phyloP scores from a whole-genome alignment of 2,888 invertebrate species.

The Dysmachus trigonus region DNA sequence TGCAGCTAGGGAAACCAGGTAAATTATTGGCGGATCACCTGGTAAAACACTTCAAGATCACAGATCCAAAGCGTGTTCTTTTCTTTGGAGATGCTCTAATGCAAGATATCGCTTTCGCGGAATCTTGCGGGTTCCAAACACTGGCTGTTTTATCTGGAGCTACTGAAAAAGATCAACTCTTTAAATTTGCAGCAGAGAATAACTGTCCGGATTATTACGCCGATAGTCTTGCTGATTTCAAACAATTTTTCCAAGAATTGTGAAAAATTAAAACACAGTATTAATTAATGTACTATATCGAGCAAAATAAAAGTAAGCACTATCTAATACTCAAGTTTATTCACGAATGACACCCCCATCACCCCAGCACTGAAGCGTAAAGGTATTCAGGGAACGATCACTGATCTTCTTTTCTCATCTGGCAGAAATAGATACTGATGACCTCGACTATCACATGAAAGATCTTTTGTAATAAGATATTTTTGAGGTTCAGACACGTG shows the following conservation, averaged over 20 bases:
- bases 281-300: background rate
- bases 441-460: background rate
- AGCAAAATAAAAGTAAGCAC: background rate
- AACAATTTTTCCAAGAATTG: slow-evolving; percentile 52
- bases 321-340: background rate
- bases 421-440: background rate
- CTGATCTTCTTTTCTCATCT: background rate
- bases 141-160: slow-evolving; percentile 74
- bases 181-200: background rate
- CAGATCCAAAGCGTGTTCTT: slow-evolving; percentile 73
- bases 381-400: background rate
- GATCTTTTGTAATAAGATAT: background rate
- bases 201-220: slow-evolving; percentile 58
- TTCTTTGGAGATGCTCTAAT: slow-evolving; percentile 87
- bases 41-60: slow-evolving; percentile 62
- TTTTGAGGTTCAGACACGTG: background rate
- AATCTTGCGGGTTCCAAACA: slow-evolving; percentile 74
- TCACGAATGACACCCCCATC: background rate
- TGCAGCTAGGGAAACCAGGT: slow-evolving; percentile 65
- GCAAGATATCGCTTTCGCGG: slow-evolving; percentile 81
- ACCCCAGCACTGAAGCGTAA: slow-evolving; percentile 24
- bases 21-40: slow-evolving; percentile 59
- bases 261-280: background rate
- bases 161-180: slow-evolving; percentile 51
- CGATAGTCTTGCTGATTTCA: slow-evolving; percentile 57